These are phyloP conservation scores for Pentamera pediparva DNA, from an alignment of 53 echinoderm and acorn worm genomes.

Conservation along the genomic window DNA sequence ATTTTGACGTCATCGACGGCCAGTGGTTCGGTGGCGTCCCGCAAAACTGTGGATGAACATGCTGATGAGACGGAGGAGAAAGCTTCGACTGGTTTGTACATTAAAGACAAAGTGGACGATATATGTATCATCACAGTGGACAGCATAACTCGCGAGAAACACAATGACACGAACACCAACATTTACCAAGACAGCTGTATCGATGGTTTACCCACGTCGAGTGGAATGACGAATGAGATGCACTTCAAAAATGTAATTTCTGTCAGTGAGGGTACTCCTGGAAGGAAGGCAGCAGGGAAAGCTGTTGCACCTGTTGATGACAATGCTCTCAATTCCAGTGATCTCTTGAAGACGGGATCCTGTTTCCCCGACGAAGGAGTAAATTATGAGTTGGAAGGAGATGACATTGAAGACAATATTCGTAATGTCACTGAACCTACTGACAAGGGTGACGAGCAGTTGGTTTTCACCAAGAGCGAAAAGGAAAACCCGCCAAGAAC, in stretches of 20 bases:
- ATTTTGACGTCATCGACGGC: constrained; percentile 15
- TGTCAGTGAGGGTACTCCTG: too few relatives aligned
- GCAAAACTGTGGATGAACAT: not conserved
- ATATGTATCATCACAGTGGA: not conserved
- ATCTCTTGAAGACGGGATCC: too few relatives aligned
- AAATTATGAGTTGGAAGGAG: too few relatives aligned
- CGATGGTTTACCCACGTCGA: not conserved
- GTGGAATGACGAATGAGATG: not conserved
- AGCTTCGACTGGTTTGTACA: not conserved
- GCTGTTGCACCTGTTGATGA: not conserved
- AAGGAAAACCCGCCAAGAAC: too few relatives aligned
- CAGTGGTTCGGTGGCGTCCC: not conserved
- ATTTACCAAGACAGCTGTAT: not conserved
- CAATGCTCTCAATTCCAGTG: not conserved
- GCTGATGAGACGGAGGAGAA: not conserved
- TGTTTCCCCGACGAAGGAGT: too few relatives aligned
- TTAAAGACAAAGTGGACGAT: not conserved
- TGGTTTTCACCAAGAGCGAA: too few relatives aligned
- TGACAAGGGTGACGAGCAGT: too few relatives aligned
- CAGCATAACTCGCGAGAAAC: not conserved
- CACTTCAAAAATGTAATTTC: not conserved
- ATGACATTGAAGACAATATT: too few relatives aligned
- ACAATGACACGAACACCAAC: not conserved
- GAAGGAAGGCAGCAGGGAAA: not conserved
- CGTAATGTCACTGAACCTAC: too few relatives aligned